Evolutionary conservation across 2,797 vertebrate genomes (phyloP).

Genomic region (Astyanax mexicanus): DNA sequence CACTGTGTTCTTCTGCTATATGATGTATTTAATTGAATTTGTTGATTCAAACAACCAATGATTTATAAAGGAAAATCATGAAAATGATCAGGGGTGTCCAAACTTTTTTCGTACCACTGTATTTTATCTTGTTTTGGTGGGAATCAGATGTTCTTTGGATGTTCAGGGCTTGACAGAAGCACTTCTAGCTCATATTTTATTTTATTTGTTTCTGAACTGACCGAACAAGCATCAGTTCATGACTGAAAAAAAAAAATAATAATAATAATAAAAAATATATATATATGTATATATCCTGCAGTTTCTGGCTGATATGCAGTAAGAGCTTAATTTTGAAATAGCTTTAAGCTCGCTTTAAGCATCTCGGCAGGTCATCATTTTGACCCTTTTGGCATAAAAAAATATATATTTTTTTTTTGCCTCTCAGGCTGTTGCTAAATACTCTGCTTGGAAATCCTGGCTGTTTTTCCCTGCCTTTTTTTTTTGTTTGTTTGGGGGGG

Average conservation of each 20-base stretch:
- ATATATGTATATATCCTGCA: background rate
- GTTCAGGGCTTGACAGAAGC: constrained; percentile 10
- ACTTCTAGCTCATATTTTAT: constrained; percentile 24
- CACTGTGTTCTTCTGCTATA: too few relatives aligned
- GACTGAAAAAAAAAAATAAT: too few relatives aligned
- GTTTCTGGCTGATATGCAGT: constrained; percentile 13
- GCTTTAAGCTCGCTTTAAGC: background rate
- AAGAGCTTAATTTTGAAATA: background rate
- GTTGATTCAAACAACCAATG: too few relatives aligned
- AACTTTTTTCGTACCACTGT: too few relatives aligned
- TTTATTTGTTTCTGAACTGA: constrained; percentile 36
- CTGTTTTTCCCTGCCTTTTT: background rate
- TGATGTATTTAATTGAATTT: too few relatives aligned
- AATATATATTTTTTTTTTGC: background rate
- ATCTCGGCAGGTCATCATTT: background rate
- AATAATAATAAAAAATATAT: too few relatives aligned
- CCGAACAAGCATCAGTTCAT: background rate
- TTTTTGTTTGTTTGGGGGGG: too few relatives aligned
- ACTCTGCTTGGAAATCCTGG: background rate
- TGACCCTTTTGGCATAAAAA: background rate
- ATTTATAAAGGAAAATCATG: too few relatives aligned
- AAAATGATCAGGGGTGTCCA: too few relatives aligned
- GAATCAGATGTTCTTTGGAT: constrained; percentile 5
- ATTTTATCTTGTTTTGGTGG: background rate
- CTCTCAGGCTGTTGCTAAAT: constrained; percentile 17